phyloP scores from a whole-genome alignment of 1,140 invertebrate genomes.

The Drosophila yakuba region DNA sequence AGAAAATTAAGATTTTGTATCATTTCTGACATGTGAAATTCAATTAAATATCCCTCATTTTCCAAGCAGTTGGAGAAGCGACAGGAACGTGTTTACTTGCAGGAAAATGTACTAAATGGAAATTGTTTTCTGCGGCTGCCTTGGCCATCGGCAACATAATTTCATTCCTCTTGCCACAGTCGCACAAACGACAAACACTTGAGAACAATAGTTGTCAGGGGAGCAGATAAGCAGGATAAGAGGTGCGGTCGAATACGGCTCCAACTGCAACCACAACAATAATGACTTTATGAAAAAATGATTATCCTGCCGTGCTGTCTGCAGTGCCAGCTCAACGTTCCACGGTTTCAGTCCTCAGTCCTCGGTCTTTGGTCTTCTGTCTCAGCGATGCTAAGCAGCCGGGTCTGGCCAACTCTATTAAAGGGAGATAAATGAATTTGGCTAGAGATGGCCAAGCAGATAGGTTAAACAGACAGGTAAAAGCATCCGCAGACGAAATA shows the following conservation, averaged over 20 bases:
- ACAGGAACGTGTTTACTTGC: slow-evolving; percentile 66
- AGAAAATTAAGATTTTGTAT: not conserved
- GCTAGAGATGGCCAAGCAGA: slow-evolving; percentile 23
- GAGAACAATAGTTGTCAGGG: slow-evolving; percentile 70
- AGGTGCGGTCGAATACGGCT: not conserved
- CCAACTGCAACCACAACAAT: slow-evolving; percentile 76
- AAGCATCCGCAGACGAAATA: slow-evolving; percentile 6
- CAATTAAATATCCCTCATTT: not conserved
- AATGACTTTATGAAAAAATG: slow-evolving; percentile 83
- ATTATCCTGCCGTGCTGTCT: slow-evolving; percentile 67
- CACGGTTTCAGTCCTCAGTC: slow-evolving; percentile 9
- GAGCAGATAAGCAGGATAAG: slow-evolving; percentile 16
- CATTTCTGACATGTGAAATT: not conserved
- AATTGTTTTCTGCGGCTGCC: slow-evolving; percentile 74
- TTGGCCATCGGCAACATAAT: slow-evolving; percentile 70
- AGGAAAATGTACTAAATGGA: slow-evolving; percentile 69
- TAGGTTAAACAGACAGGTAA: not conserved
- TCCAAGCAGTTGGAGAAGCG: not conserved
- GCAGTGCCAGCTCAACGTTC: slow-evolving; percentile 38
- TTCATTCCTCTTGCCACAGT: slow-evolving; percentile 63
- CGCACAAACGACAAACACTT: slow-evolving; percentile 71
- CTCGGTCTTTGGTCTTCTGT: not conserved
- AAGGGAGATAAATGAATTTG: slow-evolving; percentile 54
- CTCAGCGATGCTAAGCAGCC: slow-evolving; percentile 43
- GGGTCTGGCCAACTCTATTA: slow-evolving; percentile 56